Evolutionary conservation across 2,888 invertebrate species (phyloP).

Genomic region (Rhagophthalmus giganteus): DNA sequence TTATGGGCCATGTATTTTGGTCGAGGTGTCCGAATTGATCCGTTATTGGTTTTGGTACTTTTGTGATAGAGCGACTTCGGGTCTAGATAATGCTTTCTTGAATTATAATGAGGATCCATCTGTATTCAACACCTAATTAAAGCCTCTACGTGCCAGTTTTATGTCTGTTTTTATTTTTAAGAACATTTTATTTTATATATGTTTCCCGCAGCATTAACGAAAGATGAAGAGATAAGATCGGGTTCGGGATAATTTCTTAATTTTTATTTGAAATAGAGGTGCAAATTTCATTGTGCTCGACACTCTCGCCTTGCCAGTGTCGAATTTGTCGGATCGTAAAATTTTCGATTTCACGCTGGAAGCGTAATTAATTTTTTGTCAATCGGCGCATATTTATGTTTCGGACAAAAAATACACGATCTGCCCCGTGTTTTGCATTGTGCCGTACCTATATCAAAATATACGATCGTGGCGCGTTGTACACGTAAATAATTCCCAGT

Average conservation of each 20-base stretch:
- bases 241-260: constrained; percentile 28
- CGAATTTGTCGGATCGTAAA: too few species aligned
- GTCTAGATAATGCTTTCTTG: constrained; percentile 34
- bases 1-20: constrained; percentile 32
- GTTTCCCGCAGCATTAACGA: constrained; percentile 22
- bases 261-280: constrained; percentile 9
- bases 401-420: not conserved
- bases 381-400: too few species aligned
- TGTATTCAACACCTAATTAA: constrained; percentile 37
- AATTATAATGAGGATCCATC: constrained; percentile 35
- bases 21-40: constrained; percentile 30
- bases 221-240: constrained; percentile 28
- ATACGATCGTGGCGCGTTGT: constrained; percentile 9
- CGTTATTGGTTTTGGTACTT: constrained; percentile 33
- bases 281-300: too few species aligned
- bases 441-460: too few species aligned
- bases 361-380: too few species aligned
- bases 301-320: too few species aligned
- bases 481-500: constrained; percentile 14
- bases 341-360: too few species aligned
- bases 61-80: constrained; percentile 33
- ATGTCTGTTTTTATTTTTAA: constrained; percentile 29
- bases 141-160: constrained; percentile 32
- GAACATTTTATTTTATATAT: constrained; percentile 26
- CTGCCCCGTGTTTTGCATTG: constrained; percentile 3